Evolutionary conservation across 1,140 invertebrate species (phyloP).

Genomic region (Heliconius congener): DNA sequence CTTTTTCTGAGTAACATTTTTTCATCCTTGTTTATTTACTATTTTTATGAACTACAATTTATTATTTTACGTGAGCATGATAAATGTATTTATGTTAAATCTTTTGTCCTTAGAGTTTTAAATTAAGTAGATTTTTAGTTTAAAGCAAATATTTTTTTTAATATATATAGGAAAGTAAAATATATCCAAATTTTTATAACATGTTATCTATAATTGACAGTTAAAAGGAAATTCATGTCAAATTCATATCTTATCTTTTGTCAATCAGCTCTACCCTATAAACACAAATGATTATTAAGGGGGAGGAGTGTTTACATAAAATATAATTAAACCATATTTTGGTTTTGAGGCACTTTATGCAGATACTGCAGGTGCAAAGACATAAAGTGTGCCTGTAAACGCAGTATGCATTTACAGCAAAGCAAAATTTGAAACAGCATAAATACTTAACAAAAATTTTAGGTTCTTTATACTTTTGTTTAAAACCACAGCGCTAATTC

Average conservation of each 20-base stretch:
- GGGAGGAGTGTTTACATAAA: background rate
- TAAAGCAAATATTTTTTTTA: too few relatives aligned
- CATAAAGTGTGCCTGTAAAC: too few relatives aligned
- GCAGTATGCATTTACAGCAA: too few relatives aligned
- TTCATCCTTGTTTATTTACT: background rate
- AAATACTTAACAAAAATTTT: too few relatives aligned
- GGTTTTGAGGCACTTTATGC: too few relatives aligned
- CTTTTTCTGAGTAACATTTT: background rate
- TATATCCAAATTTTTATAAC: background rate
- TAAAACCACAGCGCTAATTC: too few relatives aligned
- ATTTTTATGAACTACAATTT: background rate
- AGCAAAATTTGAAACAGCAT: too few relatives aligned
- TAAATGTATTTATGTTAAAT: background rate
- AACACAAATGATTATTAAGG: too few relatives aligned
- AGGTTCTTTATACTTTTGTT: too few relatives aligned
- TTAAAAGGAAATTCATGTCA: constrained; percentile 18
- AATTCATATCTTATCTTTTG: constrained; percentile 13
- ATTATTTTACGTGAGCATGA: background rate
- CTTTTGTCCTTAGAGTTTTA: background rate
- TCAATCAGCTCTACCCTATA: background rate
- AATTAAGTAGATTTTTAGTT: background rate
- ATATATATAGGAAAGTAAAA: background rate
- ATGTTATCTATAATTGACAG: background rate
- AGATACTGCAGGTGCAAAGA: too few relatives aligned
- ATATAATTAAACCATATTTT: background rate